Conservation (phyloP, 2,888 invertebrate species). For the Cantharis flavilabris region DNA sequence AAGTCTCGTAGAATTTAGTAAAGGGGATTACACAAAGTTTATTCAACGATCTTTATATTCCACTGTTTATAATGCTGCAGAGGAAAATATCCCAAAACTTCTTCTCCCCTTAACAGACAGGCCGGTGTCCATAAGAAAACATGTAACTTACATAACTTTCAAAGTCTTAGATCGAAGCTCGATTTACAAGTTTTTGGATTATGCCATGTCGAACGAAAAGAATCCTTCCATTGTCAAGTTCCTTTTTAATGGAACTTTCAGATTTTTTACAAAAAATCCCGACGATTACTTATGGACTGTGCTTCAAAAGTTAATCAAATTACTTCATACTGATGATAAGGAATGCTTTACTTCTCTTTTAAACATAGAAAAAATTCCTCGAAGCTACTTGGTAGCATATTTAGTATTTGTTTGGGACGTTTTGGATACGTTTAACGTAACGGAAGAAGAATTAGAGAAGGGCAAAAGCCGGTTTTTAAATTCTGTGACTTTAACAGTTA, state of each 20-base stretch:
- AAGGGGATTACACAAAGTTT: constrained; percentile 20
- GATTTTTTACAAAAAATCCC: constrained; percentile 11
- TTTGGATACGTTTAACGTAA: neutral
- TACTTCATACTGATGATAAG: constrained; percentile 7
- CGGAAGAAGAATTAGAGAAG: neutral
- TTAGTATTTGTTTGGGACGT: neutral
- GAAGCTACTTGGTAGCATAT: neutral
- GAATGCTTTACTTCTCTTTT: constrained; percentile 10
- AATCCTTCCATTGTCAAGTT: constrained; percentile 18
- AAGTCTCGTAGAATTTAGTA: constrained; percentile 16
- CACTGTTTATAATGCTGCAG: constrained; percentile 5
- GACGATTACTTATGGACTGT: constrained; percentile 7
- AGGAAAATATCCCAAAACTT: constrained; percentile 3
- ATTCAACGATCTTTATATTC: constrained; percentile 20
- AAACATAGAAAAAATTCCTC: constrained; percentile 2
- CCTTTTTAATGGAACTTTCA: constrained; percentile 10
- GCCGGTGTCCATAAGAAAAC: constrained; percentile 26
- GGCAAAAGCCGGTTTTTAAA: neutral
- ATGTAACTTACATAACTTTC: constrained; percentile 12
- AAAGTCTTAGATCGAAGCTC: neutral
- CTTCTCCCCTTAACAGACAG: constrained; percentile 5
- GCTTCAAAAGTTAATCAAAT: neutral
- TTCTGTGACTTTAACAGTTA: neutral
- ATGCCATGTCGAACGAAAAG: constrained; percentile 8
- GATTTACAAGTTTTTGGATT: constrained; percentile 7